Conservation (phyloP, 2,888 invertebrate species). For the Lysandra coridon region DNA sequence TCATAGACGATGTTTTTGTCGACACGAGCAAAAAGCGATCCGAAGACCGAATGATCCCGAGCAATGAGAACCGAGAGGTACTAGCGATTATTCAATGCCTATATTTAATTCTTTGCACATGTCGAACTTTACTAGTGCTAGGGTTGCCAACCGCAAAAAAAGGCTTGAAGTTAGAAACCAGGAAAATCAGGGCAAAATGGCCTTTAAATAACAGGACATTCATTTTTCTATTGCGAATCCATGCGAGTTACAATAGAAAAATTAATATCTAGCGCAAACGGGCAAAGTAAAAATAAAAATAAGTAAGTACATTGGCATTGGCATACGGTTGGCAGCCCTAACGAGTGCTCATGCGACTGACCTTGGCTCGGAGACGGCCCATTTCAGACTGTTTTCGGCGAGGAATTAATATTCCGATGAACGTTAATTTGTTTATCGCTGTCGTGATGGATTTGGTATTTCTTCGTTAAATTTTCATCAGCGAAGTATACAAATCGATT, state of each 20-base stretch:
- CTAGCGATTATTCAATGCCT: constrained; percentile 37
- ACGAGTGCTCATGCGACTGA: constrained; percentile 20
- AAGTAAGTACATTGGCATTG: no score
- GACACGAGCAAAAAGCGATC: constrained; percentile 54
- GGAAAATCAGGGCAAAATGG: not conserved
- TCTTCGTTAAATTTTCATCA: constrained; percentile 21
- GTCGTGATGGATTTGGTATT: constrained; percentile 16
- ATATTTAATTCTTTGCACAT: constrained; percentile 42
- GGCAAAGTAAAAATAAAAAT: no score
- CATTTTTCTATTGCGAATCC: no score
- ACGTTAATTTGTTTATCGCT: not conserved
- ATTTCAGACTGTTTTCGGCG: constrained; percentile 27
- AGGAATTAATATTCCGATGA: constrained; percentile 21
- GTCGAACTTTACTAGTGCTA: constrained; percentile 42
- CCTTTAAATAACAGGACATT: no score
- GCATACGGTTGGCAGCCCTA: not conserved
- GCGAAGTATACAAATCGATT: not conserved
- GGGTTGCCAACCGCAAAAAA: not conserved
- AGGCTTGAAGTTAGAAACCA: not conserved
- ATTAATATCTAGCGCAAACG: no score
- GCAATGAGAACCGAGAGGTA: constrained; percentile 33
- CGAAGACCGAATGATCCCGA: constrained; percentile 43
- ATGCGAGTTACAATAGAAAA: no score
- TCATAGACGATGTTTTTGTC: constrained; percentile 31
- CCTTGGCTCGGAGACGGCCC: constrained; percentile 38